These are phyloP conservation scores for Phataginus tricuspis DNA, from an alignment of 2,797 vertebrate species.

Conservation along the genomic window DNA sequence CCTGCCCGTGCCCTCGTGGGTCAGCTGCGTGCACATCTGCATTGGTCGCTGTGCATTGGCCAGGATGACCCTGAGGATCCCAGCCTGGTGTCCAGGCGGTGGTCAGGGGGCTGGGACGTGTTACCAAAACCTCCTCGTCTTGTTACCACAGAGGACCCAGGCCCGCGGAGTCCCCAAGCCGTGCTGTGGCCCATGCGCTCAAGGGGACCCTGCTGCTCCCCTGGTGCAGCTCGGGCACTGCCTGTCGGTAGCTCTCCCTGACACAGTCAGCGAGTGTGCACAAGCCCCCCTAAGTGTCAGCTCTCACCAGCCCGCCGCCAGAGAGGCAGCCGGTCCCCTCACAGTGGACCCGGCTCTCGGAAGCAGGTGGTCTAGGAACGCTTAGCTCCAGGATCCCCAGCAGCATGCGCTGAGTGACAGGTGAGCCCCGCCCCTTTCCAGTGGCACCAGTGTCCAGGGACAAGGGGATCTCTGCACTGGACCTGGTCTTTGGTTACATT, in stretches of 20 bases:
- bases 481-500: not conserved
- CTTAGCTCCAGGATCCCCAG: not conserved
- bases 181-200: rapidly evolving
- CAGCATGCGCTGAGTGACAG: not conserved
- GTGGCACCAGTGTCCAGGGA: rapidly evolving
- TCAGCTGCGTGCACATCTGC: not conserved
- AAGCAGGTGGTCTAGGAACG: rapidly evolving
- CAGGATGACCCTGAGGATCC: rapidly evolving
- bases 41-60: too few relatives aligned
- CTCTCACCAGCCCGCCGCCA: not conserved
- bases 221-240: rapidly evolving
- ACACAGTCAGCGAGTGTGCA: too few relatives aligned
- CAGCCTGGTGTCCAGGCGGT: not conserved
- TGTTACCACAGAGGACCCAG: not conserved
- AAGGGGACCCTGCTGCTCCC: not conserved
- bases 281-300: too few relatives aligned
- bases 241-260: not conserved
- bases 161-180: not conserved
- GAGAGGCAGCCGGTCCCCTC: not conserved
- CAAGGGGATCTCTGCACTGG: rapidly evolving
- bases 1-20: rapidly evolving
- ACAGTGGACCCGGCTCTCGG: too few relatives aligned
- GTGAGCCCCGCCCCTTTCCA: not conserved
- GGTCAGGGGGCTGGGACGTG: too few relatives aligned
- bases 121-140: not conserved